phyloP scores from a whole-genome alignment of 2,888 invertebrate genomes.

The Acronicta leporina region DNA sequence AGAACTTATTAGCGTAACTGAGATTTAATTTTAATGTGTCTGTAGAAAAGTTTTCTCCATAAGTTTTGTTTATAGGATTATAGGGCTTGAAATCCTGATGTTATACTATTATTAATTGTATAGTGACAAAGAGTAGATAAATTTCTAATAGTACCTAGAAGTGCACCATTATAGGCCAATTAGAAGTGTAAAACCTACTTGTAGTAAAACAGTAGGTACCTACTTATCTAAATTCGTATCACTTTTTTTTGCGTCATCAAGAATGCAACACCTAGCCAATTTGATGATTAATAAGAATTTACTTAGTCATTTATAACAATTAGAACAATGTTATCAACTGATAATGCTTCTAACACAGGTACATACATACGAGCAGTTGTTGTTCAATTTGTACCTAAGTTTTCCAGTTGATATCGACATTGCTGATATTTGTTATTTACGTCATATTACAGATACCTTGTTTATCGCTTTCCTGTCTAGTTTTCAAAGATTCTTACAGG shows the following conservation, averaged over 20 bases:
- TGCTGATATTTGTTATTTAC: constrained; percentile 7
- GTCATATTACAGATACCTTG: constrained; percentile 16
- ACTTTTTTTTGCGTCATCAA: background rate
- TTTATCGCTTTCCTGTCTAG: constrained; percentile 9
- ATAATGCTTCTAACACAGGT: background rate
- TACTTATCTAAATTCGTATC: background rate
- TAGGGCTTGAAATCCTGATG: background rate
- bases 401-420: background rate
- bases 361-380: background rate
- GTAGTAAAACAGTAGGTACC: too few species aligned
- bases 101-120: background rate
- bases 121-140: background rate
- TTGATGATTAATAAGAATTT: background rate
- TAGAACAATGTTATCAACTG: background rate
- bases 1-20: constrained; percentile 51
- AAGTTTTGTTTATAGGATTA: too few species aligned
- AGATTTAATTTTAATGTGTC: constrained; percentile 15
- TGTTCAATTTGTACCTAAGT: background rate
- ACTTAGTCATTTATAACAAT: background rate
- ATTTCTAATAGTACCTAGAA: too few species aligned
- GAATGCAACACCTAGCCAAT: background rate
- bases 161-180: too few species aligned
- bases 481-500: constrained; percentile 30
- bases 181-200: too few species aligned
- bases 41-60: constrained; percentile 13